Evolutionary conservation across 2,797 vertebrate species (phyloP).

Genomic region (Chlorospingus flavigularis): DNA sequence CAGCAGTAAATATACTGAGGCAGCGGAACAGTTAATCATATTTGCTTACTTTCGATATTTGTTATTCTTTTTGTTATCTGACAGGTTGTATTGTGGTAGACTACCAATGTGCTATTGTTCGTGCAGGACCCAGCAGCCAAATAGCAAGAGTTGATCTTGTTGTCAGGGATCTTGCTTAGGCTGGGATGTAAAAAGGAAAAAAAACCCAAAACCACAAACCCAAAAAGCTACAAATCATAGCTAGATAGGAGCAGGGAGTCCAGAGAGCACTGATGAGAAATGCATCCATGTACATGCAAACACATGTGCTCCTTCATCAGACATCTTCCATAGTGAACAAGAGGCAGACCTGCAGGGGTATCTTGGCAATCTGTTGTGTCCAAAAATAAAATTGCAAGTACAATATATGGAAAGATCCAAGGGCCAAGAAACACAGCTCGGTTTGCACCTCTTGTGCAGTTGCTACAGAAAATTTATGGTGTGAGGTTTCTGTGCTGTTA

Average conservation of each 20-base stretch:
- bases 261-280: not conserved
- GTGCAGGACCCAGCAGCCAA: not conserved
- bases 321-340: not conserved
- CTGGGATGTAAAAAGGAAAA: not conserved
- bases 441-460: not conserved
- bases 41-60: not conserved
- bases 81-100: not conserved
- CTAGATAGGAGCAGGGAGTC: not conserved
- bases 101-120: not conserved
- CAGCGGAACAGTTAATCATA: not conserved
- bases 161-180: not conserved
- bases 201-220: not conserved
- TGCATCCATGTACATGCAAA: not conserved
- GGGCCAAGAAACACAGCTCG: conserved; percentile 1
- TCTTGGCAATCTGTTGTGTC: not conserved
- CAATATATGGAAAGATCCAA: not conserved
- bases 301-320: accelerated
- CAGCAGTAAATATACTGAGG: not conserved
- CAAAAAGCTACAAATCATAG: not conserved
- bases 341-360: not conserved
- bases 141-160: not conserved
- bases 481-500: not conserved
- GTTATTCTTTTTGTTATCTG: not conserved
- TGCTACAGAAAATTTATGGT: not conserved
- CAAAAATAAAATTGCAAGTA: not conserved